These are phyloP conservation scores for Rhagoletis zephyria DNA, from an alignment of 1,140 invertebrate genomes.

Conservation along the genomic window DNA sequence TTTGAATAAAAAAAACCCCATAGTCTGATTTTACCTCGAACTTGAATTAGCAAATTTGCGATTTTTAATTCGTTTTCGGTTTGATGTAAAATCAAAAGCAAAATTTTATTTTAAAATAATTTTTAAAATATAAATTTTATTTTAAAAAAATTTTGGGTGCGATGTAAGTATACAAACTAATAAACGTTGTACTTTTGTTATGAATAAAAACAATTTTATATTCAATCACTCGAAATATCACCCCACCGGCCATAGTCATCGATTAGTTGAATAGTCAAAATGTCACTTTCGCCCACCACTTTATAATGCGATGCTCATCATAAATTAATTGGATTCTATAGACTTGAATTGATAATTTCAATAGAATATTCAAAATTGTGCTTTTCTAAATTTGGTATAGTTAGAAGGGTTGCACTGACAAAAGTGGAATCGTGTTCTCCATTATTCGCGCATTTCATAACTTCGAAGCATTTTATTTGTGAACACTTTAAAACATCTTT, in stretches of 20 bases:
- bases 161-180: constrained; percentile 71
- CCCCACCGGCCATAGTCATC: constrained; percentile 14
- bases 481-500: background rate
- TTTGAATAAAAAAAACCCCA: constrained; percentile 58
- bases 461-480: background rate
- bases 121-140: constrained; percentile 74
- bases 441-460: background rate
- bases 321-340: no score
- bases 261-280: background rate
- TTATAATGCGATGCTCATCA: no score
- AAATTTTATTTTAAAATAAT: constrained; percentile 74
- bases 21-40: constrained; percentile 71
- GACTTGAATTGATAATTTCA: background rate
- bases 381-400: background rate
- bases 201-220: constrained; percentile 42
- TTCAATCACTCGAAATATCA: background rate
- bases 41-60: constrained; percentile 61
- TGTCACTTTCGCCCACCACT: no score
- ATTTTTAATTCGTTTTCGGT: constrained; percentile 58
- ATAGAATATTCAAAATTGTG: background rate
- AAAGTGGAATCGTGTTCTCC: background rate
- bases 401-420: no score
- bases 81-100: constrained; percentile 71
- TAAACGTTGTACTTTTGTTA: constrained; percentile 54
- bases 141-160: constrained; percentile 74